A percentile compares a stretch with the other conserved stretches of the same genome.
phyloP scores from a whole-genome alignment of 2,113 vertebrate species.

The Orthonyx spaldingii region DNA sequence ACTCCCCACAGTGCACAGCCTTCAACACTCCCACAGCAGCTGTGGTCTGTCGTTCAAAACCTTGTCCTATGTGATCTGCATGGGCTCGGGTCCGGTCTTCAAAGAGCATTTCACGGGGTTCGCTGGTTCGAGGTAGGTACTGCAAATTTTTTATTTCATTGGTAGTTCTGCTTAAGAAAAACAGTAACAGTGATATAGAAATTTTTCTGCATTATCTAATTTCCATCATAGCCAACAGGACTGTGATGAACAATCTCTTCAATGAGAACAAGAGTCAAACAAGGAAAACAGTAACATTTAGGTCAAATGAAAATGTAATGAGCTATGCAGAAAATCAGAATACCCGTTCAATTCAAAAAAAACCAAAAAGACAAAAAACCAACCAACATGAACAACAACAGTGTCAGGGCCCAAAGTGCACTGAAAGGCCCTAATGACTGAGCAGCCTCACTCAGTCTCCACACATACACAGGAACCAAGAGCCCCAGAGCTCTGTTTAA shows the following conservation, averaged over 20 bases:
- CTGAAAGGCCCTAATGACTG: neutral
- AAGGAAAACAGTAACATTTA: neutral
- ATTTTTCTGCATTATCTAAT: neutral
- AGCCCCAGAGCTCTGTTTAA: neutral
- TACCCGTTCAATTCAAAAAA: neutral
- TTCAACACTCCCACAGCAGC: conserved; percentile 95
- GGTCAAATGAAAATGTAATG: neutral
- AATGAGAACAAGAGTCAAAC: neutral
- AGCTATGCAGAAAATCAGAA: neutral
- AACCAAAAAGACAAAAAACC: neutral
- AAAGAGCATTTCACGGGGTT: conserved; percentile 95
- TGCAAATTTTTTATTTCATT: conserved; percentile 99
- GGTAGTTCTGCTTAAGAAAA: conserved; percentile 81
- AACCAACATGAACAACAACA: neutral
- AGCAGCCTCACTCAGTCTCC: neutral
- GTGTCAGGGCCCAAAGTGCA: neutral
- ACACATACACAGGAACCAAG: neutral
- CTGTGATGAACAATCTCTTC: neutral
- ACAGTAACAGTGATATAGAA: neutral
- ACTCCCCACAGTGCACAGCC: conserved; percentile 85
- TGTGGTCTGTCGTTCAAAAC: conserved; percentile 93
- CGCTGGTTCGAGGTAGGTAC: conserved; percentile 95
- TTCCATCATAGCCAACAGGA: neutral
- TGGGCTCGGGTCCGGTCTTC: conserved; percentile 95
- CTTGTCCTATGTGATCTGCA: conserved; percentile 96